phyloP scores from a whole-genome alignment of 2,797 vertebrate genomes.

The Galago senegalensis region DNA sequence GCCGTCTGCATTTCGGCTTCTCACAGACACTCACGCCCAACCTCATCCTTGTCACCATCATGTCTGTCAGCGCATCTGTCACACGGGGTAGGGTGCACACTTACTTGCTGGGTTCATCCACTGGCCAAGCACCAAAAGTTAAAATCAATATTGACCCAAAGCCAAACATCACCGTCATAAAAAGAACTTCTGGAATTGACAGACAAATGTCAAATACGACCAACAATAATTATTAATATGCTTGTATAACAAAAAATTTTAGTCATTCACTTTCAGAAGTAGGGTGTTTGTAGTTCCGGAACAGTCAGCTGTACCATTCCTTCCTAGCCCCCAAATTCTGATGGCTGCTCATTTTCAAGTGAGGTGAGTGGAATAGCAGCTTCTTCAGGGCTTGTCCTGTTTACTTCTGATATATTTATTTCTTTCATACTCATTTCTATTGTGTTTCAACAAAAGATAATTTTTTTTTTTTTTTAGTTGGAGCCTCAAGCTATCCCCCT shows the following conservation, averaged over 20 bases:
- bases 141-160: slow-evolving; percentile 8
- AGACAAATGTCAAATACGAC: neutral
- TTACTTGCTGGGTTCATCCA: neutral
- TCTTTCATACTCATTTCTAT: neutral
- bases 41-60: neutral
- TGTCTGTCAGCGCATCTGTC: neutral
- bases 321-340: neutral
- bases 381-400: neutral
- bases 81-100: neutral
- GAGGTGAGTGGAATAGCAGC: neutral
- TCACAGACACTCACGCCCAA: neutral
- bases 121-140: slow-evolving; percentile 14
- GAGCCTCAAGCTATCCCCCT: too few relatives aligned
- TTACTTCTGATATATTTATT: neutral
- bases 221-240: neutral
- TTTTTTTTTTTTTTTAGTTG: neutral
- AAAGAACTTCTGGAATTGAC: slow-evolving; percentile 1
- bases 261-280: neutral
- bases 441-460: neutral
- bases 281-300: neutral
- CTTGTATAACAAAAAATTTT: neutral
- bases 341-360: neutral
- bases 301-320: neutral
- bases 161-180: neutral
- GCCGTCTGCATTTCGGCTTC: neutral